Conservation (phyloP, 2,797 vertebrate species). For the Muscicapa comitata region DNA sequence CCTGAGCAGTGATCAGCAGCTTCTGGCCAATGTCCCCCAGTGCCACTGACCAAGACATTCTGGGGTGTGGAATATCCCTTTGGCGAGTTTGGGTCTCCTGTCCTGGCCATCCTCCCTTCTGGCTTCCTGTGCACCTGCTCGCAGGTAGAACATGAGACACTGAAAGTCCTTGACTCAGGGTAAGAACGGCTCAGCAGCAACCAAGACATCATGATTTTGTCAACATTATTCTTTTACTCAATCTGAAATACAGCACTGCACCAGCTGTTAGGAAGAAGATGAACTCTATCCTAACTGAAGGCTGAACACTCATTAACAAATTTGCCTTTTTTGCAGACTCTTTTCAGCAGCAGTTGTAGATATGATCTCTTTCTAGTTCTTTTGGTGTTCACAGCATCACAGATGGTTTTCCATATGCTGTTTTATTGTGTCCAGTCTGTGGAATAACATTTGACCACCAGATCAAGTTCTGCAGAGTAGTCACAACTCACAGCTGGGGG, state of each 20-base stretch:
- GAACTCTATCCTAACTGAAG: not conserved
- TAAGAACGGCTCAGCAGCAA: not conserved
- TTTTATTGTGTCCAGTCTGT: not conserved
- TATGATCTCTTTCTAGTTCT: not conserved
- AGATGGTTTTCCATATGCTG: not conserved
- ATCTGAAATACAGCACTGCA: not conserved
- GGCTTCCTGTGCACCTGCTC: not conserved
- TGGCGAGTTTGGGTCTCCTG: not conserved
- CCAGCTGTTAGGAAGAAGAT: not conserved
- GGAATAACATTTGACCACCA: not conserved
- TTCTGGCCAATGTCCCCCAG: not conserved
- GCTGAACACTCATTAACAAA: not conserved
- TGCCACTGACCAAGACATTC: not conserved
- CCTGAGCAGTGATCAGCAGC: not conserved
- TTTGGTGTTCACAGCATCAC: not conserved
- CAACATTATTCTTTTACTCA: not conserved
- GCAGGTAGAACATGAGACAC: not conserved
- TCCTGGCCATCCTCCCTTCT: not conserved
- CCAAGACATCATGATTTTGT: not conserved
- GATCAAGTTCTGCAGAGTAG: not conserved
- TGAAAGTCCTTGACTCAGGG: not conserved
- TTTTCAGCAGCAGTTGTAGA: not conserved
- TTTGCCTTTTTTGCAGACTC: not conserved
- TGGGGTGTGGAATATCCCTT: not conserved
- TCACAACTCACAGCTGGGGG: not conserved